Evolutionary conservation across 2,888 invertebrate genomes (phyloP), one percentile per base, ranked within the genome.

Genomic region (Aporophyla nigra): DNA sequence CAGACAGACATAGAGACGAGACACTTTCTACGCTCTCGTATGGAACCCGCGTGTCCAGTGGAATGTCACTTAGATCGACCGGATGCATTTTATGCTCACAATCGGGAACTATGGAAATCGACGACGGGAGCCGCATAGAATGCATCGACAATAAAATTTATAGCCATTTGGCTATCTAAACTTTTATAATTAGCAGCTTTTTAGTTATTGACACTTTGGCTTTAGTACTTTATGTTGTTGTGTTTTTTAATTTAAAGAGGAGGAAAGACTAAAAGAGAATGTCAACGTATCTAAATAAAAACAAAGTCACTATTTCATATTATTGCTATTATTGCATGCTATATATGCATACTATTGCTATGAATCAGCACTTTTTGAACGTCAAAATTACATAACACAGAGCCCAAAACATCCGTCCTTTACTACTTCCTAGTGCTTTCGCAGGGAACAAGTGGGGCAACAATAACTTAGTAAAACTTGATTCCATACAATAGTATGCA

Each of bases 1-100:
- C 71, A 78, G 63, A 68, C 77, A 82, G 4, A 65, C 78, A 71
- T 40, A 70, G 72, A 70, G 71, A 66, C 82, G 62, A 58, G 62
- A 74, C 66, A 86, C 84, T 84, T 84, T 84, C 84, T 85, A 78
- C 53, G 27, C 65, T 63, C 68, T 65, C 49, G 67, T 81, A 84
- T 84, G 84, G 76, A 67, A 54, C 79, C 73, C 72, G 67, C 82
- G 78, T 80, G 51, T 78, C 76, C 74, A 76, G 43, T 70, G 87
- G 86, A 87, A 87, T 87, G 86, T 62, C 75, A 76, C 82, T 84
- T 76, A 76, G 85, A 80, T 86, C 71, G 82, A 70, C 86, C 87
- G 87, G 87, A 87, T 87, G 80, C 80, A 77, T 78, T 87, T 86
- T 87, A 87, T 86, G 71, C 78, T 82, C 53, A 75, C 76, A 74